A percentile compares a stretch with the other conserved stretches of the same genome.
Evolutionary conservation across 2,113 vertebrate genomes (phyloP).

Genomic region (Rhabdomys dilectus): DNA sequence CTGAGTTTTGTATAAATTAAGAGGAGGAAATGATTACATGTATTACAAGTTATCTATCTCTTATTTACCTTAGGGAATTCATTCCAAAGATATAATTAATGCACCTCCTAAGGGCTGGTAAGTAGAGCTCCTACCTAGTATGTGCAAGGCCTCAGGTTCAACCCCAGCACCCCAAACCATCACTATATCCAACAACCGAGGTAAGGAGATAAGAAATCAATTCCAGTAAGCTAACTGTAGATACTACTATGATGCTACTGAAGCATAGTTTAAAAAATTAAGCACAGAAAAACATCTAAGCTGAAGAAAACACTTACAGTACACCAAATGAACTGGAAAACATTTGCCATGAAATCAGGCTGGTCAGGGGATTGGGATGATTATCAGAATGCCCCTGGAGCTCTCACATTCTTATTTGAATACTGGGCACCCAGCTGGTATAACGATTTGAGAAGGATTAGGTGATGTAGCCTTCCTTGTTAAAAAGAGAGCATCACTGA

Average conservation of each 20-base stretch:
- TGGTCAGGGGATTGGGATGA: not conserved
- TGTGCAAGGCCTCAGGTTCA: not conserved
- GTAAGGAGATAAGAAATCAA: not conserved
- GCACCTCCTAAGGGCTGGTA: not conserved
- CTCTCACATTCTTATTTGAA: not conserved
- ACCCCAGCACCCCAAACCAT: not conserved
- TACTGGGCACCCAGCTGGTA: not conserved
- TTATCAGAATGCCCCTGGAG: not conserved
- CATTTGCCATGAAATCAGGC: not conserved
- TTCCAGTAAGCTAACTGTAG: not conserved
- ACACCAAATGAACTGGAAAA: not conserved
- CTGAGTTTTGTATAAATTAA: constrained; percentile 7
- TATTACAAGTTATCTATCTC: not conserved
- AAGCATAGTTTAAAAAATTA: constrained; percentile 24
- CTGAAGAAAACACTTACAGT: not conserved
- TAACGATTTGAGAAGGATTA: not conserved
- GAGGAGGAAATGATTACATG: not conserved
- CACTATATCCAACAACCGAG: not conserved
- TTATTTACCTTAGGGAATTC: constrained; percentile 36
- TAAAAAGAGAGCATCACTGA: not conserved
- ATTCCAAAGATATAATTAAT: constrained; percentile 18
- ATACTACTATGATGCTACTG: not conserved
- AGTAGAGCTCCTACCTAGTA: not conserved
- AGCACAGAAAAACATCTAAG: not conserved
- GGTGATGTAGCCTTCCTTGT: not conserved